Evolutionary conservation across 2,888 invertebrate genomes (phyloP).

Genomic region (Subacronicta megacephala): DNA sequence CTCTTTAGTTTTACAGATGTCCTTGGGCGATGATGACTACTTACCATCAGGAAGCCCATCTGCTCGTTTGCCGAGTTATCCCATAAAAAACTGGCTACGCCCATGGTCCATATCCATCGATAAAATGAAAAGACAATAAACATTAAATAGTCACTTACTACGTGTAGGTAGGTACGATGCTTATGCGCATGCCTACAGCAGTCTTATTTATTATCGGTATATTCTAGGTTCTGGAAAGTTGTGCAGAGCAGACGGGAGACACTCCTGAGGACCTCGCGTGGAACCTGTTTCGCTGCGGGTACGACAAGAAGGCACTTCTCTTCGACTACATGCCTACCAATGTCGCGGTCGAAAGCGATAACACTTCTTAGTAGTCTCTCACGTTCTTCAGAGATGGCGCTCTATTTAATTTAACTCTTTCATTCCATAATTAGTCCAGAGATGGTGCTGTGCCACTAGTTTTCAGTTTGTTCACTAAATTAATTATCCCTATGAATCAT

Average conservation of each 20-base stretch:
- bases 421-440: slow-evolving; percentile 11
- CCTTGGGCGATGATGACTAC: no score
- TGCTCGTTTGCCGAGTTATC: no score
- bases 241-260: slow-evolving; percentile 74
- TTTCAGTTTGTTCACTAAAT: slow-evolving; percentile 21
- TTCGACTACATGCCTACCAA: slow-evolving; percentile 77
- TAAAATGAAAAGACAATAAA: no score
- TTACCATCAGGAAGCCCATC: no score
- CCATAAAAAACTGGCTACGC: no score
- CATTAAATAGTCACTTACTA: no score
- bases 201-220: neutral
- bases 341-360: slow-evolving; percentile 52
- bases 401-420: slow-evolving; percentile 8
- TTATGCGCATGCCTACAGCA: no score
- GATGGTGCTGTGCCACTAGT: slow-evolving; percentile 20
- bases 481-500: slow-evolving; percentile 9
- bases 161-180: no score
- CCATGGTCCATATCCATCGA: no score
- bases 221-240: slow-evolving; percentile 76
- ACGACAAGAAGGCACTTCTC: slow-evolving; percentile 78
- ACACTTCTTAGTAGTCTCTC: slow-evolving; percentile 47
- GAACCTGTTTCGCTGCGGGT: slow-evolving; percentile 83
- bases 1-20: no score
- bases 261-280: slow-evolving; percentile 82
- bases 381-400: slow-evolving; percentile 40